Percentiles rank a stretch among this genome's conserved stretches.
These are phyloP conservation scores for Acipenser oxyrinchus DNA, from an alignment of 2,797 vertebrate species.

Conservation along the genomic window DNA sequence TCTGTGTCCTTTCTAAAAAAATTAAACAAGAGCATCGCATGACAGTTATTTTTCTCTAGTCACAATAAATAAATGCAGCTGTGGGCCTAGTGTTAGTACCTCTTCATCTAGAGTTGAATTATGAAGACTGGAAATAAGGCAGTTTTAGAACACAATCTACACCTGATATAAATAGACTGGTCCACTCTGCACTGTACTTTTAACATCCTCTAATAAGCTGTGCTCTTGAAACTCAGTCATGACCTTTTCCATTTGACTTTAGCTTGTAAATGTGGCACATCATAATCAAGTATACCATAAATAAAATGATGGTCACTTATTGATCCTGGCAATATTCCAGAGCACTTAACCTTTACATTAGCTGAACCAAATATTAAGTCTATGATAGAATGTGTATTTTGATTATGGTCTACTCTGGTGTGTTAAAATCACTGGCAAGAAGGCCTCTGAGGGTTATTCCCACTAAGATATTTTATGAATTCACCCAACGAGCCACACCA, in stretches of 20 bases:
- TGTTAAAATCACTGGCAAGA: conserved; percentile 56
- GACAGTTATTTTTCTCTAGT: too few species aligned
- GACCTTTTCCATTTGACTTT: conserved; percentile 51
- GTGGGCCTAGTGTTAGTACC: too few species aligned
- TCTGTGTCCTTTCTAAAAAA: too few species aligned
- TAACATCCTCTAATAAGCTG: too few species aligned
- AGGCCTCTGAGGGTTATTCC: conserved; percentile 34
- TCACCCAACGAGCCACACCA: not conserved
- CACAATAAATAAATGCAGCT: too few species aligned
- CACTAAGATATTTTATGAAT: conserved; percentile 27
- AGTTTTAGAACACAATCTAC: too few species aligned
- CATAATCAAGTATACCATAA: conserved; percentile 41
- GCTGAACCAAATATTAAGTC: conserved; percentile 66
- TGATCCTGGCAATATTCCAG: conserved; percentile 65
- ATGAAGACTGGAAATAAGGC: too few species aligned
- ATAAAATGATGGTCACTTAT: conserved; percentile 67
- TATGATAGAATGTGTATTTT: conserved; percentile 74
- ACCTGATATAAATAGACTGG: too few species aligned
- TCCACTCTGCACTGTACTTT: too few species aligned
- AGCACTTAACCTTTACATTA: conserved; percentile 77
- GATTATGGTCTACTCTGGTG: conserved; percentile 63
- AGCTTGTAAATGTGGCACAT: conserved; percentile 23
- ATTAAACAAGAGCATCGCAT: too few species aligned
- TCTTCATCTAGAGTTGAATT: too few species aligned
- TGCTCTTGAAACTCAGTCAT: conserved; percentile 14